Evolutionary conservation across 2,113 vertebrate genomes (phyloP).

Genomic region (Lophius piscatorius): DNA sequence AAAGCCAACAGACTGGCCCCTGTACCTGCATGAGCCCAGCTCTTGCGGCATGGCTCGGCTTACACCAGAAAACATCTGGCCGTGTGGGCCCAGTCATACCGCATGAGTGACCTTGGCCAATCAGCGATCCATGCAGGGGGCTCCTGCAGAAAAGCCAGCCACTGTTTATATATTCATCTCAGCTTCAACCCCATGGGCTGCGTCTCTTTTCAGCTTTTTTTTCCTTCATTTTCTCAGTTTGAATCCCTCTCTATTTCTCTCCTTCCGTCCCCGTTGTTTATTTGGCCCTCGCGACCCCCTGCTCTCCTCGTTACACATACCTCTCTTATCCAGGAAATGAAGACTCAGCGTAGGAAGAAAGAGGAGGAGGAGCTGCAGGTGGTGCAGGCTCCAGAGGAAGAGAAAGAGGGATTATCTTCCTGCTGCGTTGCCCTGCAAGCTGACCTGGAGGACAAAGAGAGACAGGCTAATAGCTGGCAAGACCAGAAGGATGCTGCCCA

Average conservation of each 20-base stretch:
- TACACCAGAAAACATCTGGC: conserved; percentile 76
- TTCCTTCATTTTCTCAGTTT: conserved; percentile 54
- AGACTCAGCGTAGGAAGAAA: conserved; percentile 83
- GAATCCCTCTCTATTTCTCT: conserved; percentile 69
- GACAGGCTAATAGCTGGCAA: conserved; percentile 82
- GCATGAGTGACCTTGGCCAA: conserved; percentile 92
- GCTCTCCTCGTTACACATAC: conserved; percentile 33
- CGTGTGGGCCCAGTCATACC: conserved; percentile 61
- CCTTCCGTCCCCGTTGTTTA: conserved; percentile 76
- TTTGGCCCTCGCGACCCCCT: conserved; percentile 61
- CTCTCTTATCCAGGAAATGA: conserved; percentile 81
- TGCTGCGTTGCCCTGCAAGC: conserved; percentile 86
- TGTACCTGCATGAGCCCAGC: conserved; percentile 85
- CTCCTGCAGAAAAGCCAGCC: conserved; percentile 80
- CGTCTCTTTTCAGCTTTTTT: conserved; percentile 59
- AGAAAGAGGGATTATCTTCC: conserved; percentile 87
- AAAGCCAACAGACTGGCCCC: conserved; percentile 86
- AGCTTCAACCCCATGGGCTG: conserved; percentile 64
- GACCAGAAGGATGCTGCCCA: conserved; percentile 82
- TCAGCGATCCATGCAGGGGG: conserved; percentile 84
- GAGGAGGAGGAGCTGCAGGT: conserved; percentile 87
- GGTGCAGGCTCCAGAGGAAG: conserved; percentile 85
- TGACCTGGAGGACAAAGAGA: conserved; percentile 92
- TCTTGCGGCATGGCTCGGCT: conserved; percentile 71
- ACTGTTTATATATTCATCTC: conserved; percentile 87